Evolutionary conservation across 2,113 vertebrate species (phyloP).

Genomic region (Pampusana beccarii): DNA sequence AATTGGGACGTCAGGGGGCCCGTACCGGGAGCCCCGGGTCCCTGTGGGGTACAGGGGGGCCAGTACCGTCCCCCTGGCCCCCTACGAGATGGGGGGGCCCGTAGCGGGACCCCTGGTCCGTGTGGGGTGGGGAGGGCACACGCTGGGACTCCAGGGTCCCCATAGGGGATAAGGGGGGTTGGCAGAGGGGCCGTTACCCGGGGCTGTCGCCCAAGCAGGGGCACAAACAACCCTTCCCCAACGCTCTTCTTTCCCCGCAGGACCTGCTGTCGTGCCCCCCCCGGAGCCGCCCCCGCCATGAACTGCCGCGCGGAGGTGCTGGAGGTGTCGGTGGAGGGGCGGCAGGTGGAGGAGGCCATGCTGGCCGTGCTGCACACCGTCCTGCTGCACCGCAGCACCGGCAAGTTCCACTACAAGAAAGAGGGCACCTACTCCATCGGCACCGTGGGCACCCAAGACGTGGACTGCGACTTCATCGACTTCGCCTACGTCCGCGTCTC

Average conservation of each 20-base stretch:
- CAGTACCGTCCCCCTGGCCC: no score
- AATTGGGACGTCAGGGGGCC: no score
- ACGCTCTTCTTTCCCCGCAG: neutral
- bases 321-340: conserved; percentile 93
- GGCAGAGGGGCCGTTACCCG: neutral
- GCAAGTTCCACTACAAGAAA: conserved; percentile 99
- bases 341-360: conserved; percentile 96
- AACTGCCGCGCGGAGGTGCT: conserved; percentile 96
- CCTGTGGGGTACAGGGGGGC: neutral
- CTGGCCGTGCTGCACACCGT: conserved; percentile 91
- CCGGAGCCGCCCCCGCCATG: conserved; percentile 66
- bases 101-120: rapidly evolving
- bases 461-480: conserved; percentile 97
- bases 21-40: rapidly evolving
- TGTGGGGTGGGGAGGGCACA: neutral
- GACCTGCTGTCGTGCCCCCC: neutral
- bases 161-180: neutral
- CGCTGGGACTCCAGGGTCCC: no score
- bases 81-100: no score
- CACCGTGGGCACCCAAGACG: conserved; percentile 92
- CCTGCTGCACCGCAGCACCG: conserved; percentile 93
- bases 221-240: rapidly evolving
- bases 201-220: neutral
- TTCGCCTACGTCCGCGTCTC: conserved; percentile 92
- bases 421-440: conserved; percentile 98